These are phyloP conservation scores for Hippocampus guttulatus DNA, from an alignment of 2,113 vertebrate genomes.

Conservation along the genomic window DNA sequence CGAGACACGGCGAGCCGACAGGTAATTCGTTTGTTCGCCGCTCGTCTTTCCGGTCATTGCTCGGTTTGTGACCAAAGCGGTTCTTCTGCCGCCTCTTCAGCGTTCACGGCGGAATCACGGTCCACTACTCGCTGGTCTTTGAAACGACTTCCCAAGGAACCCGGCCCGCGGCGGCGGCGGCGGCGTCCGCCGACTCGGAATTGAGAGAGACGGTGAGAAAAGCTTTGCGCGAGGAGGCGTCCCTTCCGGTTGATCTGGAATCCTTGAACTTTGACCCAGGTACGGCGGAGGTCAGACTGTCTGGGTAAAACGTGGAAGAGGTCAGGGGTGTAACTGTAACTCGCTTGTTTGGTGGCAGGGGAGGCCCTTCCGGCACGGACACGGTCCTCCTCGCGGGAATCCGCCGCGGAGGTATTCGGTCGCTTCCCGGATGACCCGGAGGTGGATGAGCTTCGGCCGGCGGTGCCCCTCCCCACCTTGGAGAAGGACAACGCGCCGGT, in stretches of 20 bases:
- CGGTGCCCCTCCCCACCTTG: constrained; percentile 32
- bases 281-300: background rate
- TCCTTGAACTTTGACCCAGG: constrained; percentile 76
- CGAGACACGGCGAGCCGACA: constrained; percentile 77
- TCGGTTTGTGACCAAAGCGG: background rate
- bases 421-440: constrained; percentile 25
- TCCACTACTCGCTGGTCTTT: constrained; percentile 78
- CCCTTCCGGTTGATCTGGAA: constrained; percentile 76
- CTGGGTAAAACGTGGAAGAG: background rate
- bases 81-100: constrained; percentile 47
- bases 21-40: constrained; percentile 72
- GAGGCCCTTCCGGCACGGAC: constrained; percentile 19
- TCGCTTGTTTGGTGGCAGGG: constrained; percentile 6
- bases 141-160: constrained; percentile 60
- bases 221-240: constrained; percentile 75
- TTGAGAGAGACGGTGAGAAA: constrained; percentile 78
- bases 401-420: constrained; percentile 21
- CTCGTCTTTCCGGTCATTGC: background rate
- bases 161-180: constrained; percentile 38
- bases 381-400: constrained; percentile 18
- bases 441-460: constrained; percentile 8
- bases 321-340: background rate
- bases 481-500: constrained; percentile 59
- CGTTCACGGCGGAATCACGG: constrained; percentile 70
- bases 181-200: constrained; percentile 34